These are phyloP conservation scores for Silurus aristotelis DNA, from an alignment of 2,797 vertebrate genomes.

Conservation along the genomic window DNA sequence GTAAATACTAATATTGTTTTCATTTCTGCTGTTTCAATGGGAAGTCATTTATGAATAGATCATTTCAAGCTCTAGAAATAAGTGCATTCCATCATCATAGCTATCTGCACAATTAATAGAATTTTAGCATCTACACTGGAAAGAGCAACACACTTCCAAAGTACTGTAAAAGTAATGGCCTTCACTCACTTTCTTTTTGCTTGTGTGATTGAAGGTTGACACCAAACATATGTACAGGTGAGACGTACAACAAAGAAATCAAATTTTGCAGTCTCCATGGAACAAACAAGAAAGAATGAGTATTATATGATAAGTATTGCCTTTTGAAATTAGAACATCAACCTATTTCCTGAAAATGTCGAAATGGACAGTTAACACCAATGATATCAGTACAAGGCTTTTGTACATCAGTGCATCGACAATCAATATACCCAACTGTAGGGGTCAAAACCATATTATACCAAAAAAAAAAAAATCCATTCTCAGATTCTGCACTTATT, in stretches of 20 bases:
- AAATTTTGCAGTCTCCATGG: neutral
- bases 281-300: conserved; percentile 19
- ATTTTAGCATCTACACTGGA: neutral
- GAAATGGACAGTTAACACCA: too few relatives aligned
- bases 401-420: neutral
- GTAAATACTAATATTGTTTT: neutral
- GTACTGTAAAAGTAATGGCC: neutral
- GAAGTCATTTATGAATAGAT: neutral
- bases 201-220: neutral
- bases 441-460: neutral
- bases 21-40: neutral
- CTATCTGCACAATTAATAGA: neutral
- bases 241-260: neutral
- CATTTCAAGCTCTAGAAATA: neutral
- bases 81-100: neutral
- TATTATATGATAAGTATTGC: conserved; percentile 25
- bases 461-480: neutral
- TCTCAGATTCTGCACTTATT: conserved; percentile 17
- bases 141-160: neutral
- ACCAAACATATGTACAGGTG: neutral
- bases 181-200: neutral
- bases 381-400: conserved; percentile 15
- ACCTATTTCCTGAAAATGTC: conserved; percentile 11
- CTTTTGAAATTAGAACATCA: conserved; percentile 29
- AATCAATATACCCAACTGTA: neutral